Conservation (phyloP, 2,113 vertebrate genomes). For the Clupea harengus region DNA sequence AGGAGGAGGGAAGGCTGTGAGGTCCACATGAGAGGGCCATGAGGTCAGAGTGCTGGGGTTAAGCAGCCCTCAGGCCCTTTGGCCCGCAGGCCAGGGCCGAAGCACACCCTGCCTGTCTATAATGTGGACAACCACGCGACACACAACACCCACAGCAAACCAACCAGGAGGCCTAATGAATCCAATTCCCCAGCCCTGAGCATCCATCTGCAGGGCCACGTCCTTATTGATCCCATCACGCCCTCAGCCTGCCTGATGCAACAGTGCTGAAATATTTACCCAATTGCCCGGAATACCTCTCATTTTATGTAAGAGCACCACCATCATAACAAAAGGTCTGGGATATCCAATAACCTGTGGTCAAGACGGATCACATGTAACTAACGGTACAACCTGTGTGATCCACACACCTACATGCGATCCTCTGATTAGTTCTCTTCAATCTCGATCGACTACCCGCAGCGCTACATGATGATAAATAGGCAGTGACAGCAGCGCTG, state of each 20-base stretch:
- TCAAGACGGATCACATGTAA: background rate
- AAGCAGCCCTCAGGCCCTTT: slow-evolving; percentile 21
- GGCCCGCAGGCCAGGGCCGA: slow-evolving; percentile 33
- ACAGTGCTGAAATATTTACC: slow-evolving; percentile 39
- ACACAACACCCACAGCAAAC: slow-evolving; percentile 18
- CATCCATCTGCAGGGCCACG: slow-evolving; percentile 15
- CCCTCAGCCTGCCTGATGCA: slow-evolving; percentile 41
- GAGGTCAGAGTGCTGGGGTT: slow-evolving; percentile 35
- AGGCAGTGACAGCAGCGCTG: background rate
- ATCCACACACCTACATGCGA: background rate
- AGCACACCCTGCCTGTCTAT: slow-evolving; percentile 39
- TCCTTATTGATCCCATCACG: slow-evolving; percentile 30
- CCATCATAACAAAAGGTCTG: background rate
- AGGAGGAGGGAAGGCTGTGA: background rate
- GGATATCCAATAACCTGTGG: background rate
- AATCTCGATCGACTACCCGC: background rate
- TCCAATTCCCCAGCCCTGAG: slow-evolving; percentile 16
- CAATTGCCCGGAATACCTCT: slow-evolving; percentile 22
- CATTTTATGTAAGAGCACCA: slow-evolving; percentile 9
- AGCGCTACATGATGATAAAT: background rate
- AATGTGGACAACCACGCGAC: slow-evolving; percentile 26
- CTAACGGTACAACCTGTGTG: background rate
- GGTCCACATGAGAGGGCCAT: slow-evolving; percentile 25
- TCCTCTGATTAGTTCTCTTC: background rate
- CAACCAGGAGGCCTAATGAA: slow-evolving; percentile 14